These are phyloP conservation scores for Setipinna tenuifilis DNA, from an alignment of 2,797 vertebrate species.

Conservation along the genomic window DNA sequence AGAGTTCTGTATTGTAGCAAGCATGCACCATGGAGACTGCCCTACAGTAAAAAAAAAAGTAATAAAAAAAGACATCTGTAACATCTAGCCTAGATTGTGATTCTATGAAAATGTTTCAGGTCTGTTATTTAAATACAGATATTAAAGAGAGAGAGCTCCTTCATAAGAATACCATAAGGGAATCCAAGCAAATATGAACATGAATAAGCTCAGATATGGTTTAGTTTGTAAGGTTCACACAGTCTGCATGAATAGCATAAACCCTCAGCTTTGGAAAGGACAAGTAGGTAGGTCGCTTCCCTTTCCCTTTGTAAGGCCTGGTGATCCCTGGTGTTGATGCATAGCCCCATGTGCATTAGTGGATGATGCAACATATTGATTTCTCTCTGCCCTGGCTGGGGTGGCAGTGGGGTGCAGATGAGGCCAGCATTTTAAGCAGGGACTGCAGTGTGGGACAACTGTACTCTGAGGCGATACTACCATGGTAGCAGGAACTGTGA, in stretches of 20 bases:
- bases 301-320: background rate
- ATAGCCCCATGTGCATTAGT: background rate
- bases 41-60: no score
- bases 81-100: background rate
- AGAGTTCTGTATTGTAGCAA: background rate
- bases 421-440: conserved; percentile 7
- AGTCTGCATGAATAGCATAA: background rate
- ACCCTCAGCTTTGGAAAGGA: background rate
- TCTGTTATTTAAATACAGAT: no score
- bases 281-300: background rate
- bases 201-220: background rate
- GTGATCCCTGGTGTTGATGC: background rate
- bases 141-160: background rate
- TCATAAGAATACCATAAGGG: background rate
- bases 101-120: no score
- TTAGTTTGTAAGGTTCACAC: background rate
- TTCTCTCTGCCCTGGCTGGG: background rate
- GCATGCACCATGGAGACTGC: background rate
- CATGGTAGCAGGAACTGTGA: background rate
- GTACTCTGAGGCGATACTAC: background rate
- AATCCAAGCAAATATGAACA: background rate
- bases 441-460: background rate
- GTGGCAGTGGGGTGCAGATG: background rate
- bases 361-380: background rate
- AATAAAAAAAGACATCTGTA: background rate